These are phyloP conservation scores for Falcaria lacertinaria DNA, from an alignment of 2,888 invertebrate species.

Conservation along the genomic window DNA sequence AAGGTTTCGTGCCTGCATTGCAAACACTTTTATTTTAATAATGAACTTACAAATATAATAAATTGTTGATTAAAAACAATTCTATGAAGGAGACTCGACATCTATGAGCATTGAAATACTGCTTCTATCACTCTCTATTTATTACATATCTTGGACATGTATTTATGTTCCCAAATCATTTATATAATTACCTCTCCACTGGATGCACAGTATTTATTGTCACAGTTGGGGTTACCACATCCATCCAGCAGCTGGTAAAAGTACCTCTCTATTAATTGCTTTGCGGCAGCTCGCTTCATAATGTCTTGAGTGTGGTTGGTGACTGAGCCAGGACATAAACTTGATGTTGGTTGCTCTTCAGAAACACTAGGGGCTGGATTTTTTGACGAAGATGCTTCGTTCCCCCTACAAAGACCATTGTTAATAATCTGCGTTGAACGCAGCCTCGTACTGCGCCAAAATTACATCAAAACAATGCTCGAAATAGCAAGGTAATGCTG, in stretches of 20 bases:
- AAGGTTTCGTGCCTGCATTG: conserved; percentile 82
- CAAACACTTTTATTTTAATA: too few relatives aligned
- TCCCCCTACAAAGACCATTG: conserved; percentile 56
- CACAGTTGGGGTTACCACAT: conserved; percentile 93
- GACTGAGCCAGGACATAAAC: conserved; percentile 55
- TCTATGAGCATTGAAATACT: too few relatives aligned
- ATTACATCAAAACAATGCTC: conserved; percentile 56
- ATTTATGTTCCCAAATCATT: background rate
- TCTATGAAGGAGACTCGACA: too few relatives aligned
- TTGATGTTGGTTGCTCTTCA: conserved; percentile 46
- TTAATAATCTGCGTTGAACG: conserved; percentile 15
- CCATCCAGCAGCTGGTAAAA: conserved; percentile 96
- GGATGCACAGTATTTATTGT: conserved; percentile 93
- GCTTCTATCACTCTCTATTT: too few relatives aligned
- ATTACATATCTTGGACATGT: background rate
- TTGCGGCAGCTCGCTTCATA: conserved; percentile 88
- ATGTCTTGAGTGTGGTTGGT: conserved; percentile 74
- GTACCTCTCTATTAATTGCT: conserved; percentile 93
- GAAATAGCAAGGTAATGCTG: conserved; percentile 73
- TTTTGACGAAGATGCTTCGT: conserved; percentile 76
- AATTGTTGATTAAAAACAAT: too few relatives aligned
- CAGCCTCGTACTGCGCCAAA: conserved; percentile 13
- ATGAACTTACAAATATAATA: too few relatives aligned
- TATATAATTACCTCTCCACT: conserved; percentile 85
- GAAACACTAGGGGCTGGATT: conserved; percentile 54